phyloP scores from a whole-genome alignment of 2,797 vertebrate species.

The Fratercula arctica region DNA sequence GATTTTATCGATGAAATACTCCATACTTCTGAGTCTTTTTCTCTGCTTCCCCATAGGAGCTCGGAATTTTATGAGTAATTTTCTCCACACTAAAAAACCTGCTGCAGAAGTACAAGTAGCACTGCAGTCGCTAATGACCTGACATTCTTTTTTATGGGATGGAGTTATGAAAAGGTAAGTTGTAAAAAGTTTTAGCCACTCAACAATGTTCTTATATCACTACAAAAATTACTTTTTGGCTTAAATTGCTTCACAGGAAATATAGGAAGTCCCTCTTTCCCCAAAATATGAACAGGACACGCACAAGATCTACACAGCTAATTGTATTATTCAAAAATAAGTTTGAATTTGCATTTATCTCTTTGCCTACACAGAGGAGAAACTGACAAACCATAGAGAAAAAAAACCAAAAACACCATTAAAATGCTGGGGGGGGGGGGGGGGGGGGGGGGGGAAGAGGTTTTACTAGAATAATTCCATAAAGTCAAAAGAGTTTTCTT shows the following conservation, averaged over 20 bases:
- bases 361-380: not conserved
- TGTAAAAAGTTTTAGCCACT: not conserved
- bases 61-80: not conserved
- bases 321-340: not conserved
- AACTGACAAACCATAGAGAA: not conserved
- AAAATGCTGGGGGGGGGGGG: not conserved
- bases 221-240: not conserved
- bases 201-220: not conserved
- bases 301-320: not conserved
- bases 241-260: not conserved
- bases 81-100: not conserved
- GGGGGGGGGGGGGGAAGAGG: rapidly evolving
- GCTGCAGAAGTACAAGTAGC: not conserved
- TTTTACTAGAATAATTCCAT: not conserved
- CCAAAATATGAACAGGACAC: not conserved
- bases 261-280: not conserved
- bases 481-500: not conserved
- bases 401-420: not conserved
- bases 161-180: not conserved
- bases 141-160: not conserved
- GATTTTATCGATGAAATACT: not conserved
- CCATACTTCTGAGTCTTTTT: not conserved
- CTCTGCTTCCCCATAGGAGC: not conserved
- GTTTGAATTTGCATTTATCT: not conserved
- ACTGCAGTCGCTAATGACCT: not conserved